These are phyloP conservation scores for Tribolium freemani DNA, from an alignment of 2,888 invertebrate species.

Conservation along the genomic window DNA sequence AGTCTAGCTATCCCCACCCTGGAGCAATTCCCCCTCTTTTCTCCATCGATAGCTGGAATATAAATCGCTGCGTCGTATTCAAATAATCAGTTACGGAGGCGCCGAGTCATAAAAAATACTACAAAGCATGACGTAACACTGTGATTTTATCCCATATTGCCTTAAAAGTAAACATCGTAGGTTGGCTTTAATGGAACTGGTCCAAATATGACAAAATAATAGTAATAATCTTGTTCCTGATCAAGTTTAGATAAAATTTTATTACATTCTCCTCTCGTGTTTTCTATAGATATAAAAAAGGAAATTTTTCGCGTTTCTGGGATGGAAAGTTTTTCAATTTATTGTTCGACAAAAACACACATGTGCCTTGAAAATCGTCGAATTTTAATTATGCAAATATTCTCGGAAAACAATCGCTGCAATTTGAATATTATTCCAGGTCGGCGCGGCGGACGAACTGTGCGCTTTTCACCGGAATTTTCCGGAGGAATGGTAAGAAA, in stretches of 20 bases:
- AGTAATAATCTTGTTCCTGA: too few relatives aligned
- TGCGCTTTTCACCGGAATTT: neutral
- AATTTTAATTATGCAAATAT: neutral
- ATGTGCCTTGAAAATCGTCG: neutral
- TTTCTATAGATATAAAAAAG: slow-evolving; percentile 6
- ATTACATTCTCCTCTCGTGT: neutral
- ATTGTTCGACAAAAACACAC: slow-evolving; percentile 1
- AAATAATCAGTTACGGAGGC: too few relatives aligned
- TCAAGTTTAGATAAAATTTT: neutral
- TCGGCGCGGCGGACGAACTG: neutral
- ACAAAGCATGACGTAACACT: too few relatives aligned
- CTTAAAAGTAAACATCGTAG: too few relatives aligned
- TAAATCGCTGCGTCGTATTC: too few relatives aligned
- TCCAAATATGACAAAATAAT: too few relatives aligned
- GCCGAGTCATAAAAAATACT: too few relatives aligned
- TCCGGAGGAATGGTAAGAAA: slow-evolving; percentile 6
- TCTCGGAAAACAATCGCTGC: neutral
- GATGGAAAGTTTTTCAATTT: slow-evolving; percentile 12
- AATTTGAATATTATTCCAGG: neutral
- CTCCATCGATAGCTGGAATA: too few relatives aligned
- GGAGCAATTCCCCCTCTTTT: too few relatives aligned
- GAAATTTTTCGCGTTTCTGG: neutral
- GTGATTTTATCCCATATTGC: too few relatives aligned
- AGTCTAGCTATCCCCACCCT: neutral
- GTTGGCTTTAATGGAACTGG: too few relatives aligned